These are phyloP conservation scores for Pterophyllum scalare DNA, from an alignment of 2,113 vertebrate species.

Conservation along the genomic window DNA sequence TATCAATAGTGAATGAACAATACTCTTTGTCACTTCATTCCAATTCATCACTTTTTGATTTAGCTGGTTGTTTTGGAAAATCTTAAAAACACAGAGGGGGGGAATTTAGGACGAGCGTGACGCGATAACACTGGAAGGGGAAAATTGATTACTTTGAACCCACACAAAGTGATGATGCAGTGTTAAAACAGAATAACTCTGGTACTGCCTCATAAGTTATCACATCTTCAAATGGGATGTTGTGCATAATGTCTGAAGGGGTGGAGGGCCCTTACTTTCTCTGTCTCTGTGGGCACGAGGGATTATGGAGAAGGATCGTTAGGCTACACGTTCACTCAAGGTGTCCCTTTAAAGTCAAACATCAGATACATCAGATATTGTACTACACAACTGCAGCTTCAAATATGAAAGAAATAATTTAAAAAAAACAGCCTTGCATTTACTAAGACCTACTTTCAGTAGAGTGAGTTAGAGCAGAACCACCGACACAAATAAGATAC, in stretches of 20 bases:
- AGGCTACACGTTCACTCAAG: constrained; percentile 28
- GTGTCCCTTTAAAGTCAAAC: constrained; percentile 19
- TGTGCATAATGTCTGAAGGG: neutral
- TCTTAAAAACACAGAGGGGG: constrained; percentile 24
- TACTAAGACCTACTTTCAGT: neutral
- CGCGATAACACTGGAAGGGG: constrained; percentile 26
- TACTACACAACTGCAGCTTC: no score
- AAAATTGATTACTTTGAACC: constrained; percentile 44
- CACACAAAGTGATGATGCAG: constrained; percentile 28
- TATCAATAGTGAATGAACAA: constrained; percentile 72
- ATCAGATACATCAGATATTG: neutral
- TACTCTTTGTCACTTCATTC: constrained; percentile 52
- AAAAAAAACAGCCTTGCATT: neutral
- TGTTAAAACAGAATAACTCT: constrained; percentile 27
- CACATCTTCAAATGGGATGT: constrained; percentile 45
- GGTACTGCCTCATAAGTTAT: constrained; percentile 35
- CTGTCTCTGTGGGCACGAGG: neutral
- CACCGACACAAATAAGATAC: neutral
- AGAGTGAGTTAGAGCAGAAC: neutral
- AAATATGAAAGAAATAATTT: no score
- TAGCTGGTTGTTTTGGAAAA: constrained; percentile 70
- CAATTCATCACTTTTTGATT: constrained; percentile 70
- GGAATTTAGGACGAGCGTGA: constrained; percentile 32
- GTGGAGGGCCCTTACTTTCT: neutral
- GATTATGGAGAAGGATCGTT: neutral